A percentile compares a stretch with the other conserved stretches of the same genome.
Evolutionary conservation across 2,113 vertebrate genomes (phyloP).

Genomic region (Corythoichthys intestinalis): DNA sequence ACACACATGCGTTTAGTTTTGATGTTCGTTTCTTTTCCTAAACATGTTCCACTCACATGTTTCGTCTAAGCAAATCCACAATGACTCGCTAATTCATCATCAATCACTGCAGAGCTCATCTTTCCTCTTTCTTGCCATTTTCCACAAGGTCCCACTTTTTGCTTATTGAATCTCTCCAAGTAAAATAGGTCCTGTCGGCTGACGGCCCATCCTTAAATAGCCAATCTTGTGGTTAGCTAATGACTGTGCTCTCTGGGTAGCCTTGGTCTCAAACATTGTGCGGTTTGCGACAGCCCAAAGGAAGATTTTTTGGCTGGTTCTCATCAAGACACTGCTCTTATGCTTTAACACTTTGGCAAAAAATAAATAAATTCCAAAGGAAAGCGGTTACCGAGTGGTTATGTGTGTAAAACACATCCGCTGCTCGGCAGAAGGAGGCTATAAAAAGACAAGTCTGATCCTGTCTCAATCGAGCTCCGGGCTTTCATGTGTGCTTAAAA

Average conservation of each 20-base stretch:
- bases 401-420: slow-evolving; percentile 24
- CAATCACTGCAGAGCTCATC: slow-evolving; percentile 53
- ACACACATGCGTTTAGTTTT: slow-evolving; percentile 50
- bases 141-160: slow-evolving; percentile 62
- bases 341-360: slow-evolving; percentile 33
- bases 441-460: slow-evolving; percentile 65
- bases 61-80: slow-evolving; percentile 15
- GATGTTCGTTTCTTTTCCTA: slow-evolving; percentile 31
- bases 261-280: slow-evolving; percentile 45
- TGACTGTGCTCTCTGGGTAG: slow-evolving; percentile 62
- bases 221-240: slow-evolving; percentile 70
- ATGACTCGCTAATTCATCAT: slow-evolving; percentile 52
- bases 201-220: slow-evolving; percentile 66
- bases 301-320: slow-evolving; percentile 54
- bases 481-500: slow-evolving; percentile 52
- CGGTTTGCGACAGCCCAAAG: slow-evolving; percentile 32
- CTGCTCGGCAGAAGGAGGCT: slow-evolving; percentile 44
- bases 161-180: slow-evolving; percentile 69
- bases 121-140: slow-evolving; percentile 51
- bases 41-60: slow-evolving; percentile 34
- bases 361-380: slow-evolving; percentile 23
- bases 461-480: slow-evolving; percentile 42
- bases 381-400: slow-evolving; percentile 26
- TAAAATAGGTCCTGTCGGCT: slow-evolving; percentile 59
- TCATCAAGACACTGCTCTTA: slow-evolving; percentile 42